A percentile compares a stretch with the other conserved stretches of the same genome.
Conservation (phyloP, 2,888 invertebrate species). For the Lordiphosa andalusiaca region DNA sequence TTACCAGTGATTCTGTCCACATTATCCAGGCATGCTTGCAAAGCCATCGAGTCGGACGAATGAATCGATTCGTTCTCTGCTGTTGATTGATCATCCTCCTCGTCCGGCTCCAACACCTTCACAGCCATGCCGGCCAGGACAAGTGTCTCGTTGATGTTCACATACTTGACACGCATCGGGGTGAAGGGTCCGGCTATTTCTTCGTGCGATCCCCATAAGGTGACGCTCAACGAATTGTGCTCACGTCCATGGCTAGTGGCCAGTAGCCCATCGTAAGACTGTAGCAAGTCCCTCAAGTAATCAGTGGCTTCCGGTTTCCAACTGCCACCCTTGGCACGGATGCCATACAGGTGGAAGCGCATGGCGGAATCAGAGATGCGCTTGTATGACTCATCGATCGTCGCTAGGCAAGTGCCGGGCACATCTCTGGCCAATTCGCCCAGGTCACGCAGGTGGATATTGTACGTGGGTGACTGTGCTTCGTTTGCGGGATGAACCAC, state of each 20-base stretch:
- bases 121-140: slow-evolving; percentile 84
- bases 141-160: slow-evolving; percentile 85
- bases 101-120: neutral
- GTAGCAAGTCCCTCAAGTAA: slow-evolving; percentile 82
- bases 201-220: slow-evolving; percentile 85
- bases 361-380: slow-evolving; percentile 83
- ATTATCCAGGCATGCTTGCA: neutral
- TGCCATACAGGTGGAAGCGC: slow-evolving; percentile 86
- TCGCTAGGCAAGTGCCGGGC: slow-evolving; percentile 79
- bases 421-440: slow-evolving; percentile 81
- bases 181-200: slow-evolving; percentile 84
- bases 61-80: neutral
- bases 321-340: slow-evolving; percentile 85
- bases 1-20: slow-evolving; percentile 4
- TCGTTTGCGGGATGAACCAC: neutral
- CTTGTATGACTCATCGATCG: slow-evolving; percentile 81
- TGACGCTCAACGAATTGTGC: slow-evolving; percentile 73
- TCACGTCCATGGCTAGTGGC: slow-evolving; percentile 49
- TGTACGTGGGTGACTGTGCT: slow-evolving; percentile 37
- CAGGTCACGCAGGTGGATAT: slow-evolving; percentile 85
- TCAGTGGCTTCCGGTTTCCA: slow-evolving; percentile 81
- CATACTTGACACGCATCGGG: slow-evolving; percentile 83
- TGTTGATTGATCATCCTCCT: neutral
- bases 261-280: slow-evolving; percentile 80
- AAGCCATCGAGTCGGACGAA: neutral